phyloP scores from a whole-genome alignment of 2,797 vertebrate species.

The Tokudaia muenninki region DNA sequence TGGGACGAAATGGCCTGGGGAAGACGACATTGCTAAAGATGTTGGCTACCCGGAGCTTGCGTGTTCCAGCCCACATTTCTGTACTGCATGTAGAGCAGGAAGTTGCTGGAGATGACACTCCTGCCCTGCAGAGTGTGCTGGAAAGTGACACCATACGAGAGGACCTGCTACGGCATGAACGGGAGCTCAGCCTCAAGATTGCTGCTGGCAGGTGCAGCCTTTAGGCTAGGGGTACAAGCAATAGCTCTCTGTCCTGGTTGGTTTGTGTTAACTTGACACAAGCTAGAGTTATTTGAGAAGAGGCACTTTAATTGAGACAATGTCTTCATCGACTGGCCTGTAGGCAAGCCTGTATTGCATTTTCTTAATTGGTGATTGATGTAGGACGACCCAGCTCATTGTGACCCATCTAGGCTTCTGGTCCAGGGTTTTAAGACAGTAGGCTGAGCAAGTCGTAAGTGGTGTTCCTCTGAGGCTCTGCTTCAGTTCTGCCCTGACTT shows the following conservation, averaged over 20 bases:
- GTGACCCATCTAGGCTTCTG: not conserved
- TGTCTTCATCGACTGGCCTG: not conserved
- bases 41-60: slow-evolving; percentile 94
- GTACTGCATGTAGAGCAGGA: slow-evolving; percentile 99
- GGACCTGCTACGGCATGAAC: slow-evolving; percentile 92
- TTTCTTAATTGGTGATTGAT: not conserved
- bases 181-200: slow-evolving; percentile 91
- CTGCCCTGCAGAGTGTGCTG: slow-evolving; percentile 95
- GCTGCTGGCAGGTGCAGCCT: slow-evolving; percentile 92
- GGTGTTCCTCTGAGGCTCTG: not conserved
- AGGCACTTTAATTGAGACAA: not conserved
- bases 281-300: not conserved
- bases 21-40: slow-evolving; percentile 98
- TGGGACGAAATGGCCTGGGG: slow-evolving; percentile 96
- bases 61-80: slow-evolving; percentile 95
- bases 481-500: not conserved
- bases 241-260: not conserved
- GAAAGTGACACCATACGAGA: slow-evolving; percentile 94
- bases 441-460: not conserved
- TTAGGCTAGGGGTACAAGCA: not conserved
- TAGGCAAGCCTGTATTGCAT: not conserved
- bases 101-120: slow-evolving; percentile 95
- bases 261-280: not conserved
- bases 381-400: not conserved
- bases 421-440: not conserved